Conservation (phyloP, 2,113 vertebrate genomes). For the Anguilla japonica region DNA sequence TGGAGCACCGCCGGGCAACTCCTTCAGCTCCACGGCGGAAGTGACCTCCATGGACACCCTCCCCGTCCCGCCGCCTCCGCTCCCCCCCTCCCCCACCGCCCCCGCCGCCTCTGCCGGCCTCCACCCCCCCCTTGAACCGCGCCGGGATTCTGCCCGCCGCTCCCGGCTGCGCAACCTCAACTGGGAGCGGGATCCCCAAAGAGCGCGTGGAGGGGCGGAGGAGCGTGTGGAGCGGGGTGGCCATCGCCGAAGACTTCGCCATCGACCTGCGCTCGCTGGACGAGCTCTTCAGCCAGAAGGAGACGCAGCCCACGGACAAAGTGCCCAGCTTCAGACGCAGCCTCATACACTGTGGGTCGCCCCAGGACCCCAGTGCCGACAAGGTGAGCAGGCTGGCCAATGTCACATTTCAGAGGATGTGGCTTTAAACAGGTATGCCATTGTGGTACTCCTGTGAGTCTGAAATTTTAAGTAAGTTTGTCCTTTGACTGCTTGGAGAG, state of each 20-base stretch:
- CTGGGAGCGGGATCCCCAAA: slow-evolving; percentile 76
- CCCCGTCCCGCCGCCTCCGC: slow-evolving; percentile 33
- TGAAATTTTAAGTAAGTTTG: background rate
- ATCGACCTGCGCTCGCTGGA: slow-evolving; percentile 74
- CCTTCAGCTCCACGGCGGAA: slow-evolving; percentile 42
- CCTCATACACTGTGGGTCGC: slow-evolving; percentile 54
- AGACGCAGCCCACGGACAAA: slow-evolving; percentile 52
- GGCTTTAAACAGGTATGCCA: background rate
- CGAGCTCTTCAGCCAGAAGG: slow-evolving; percentile 73
- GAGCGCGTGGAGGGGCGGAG: slow-evolving; percentile 73
- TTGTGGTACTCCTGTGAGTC: background rate
- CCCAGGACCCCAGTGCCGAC: slow-evolving; percentile 55
- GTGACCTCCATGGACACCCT: slow-evolving; percentile 64
- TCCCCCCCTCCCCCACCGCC: slow-evolving; percentile 32
- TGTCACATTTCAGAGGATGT: background rate
- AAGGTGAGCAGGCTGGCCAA: slow-evolving; percentile 54
- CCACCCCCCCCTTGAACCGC: slow-evolving; percentile 50
- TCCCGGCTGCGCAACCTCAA: slow-evolving; percentile 73
- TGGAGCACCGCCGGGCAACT: slow-evolving; percentile 56
- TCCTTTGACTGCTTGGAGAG: background rate
- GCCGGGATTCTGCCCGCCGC: slow-evolving; percentile 49
- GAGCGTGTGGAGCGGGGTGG: slow-evolving; percentile 69
- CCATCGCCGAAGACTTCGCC: slow-evolving; percentile 62
- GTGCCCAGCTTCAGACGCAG: slow-evolving; percentile 50
- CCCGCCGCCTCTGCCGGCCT: slow-evolving; percentile 36